phyloP scores from a whole-genome alignment of 2,113 vertebrate species.

The Callipepla squamata region DNA sequence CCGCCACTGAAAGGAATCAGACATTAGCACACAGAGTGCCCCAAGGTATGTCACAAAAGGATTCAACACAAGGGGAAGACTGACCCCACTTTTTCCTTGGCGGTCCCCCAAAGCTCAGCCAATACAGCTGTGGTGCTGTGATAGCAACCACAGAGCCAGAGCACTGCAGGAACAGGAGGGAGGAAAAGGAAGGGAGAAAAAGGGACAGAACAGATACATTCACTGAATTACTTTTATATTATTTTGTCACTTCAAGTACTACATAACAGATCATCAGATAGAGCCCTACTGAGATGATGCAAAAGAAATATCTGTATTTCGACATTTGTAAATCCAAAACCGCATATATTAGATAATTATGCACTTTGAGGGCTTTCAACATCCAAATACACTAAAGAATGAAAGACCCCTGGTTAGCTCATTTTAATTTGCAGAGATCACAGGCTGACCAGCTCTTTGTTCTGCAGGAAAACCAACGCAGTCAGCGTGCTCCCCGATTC shows the following conservation, averaged over 20 bases:
- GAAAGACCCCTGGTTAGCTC: not conserved
- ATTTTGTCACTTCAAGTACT: not conserved
- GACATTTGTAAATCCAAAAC: not conserved
- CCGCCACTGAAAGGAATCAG: not conserved
- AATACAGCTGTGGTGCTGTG: constrained; percentile 24
- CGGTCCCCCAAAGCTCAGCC: not conserved
- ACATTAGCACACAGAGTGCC: not conserved
- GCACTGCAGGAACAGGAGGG: not conserved
- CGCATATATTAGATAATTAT: not conserved
- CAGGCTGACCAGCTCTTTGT: not conserved
- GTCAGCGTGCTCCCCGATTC: not conserved
- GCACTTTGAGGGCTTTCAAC: not conserved
- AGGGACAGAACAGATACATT: not conserved
- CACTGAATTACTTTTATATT: not conserved
- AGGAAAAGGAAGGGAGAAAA: not conserved
- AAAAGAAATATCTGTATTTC: not conserved
- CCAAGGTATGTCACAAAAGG: not conserved
- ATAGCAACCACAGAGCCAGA: not conserved
- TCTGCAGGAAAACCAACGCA: fast-evolving
- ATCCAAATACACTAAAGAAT: not conserved
- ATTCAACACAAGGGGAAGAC: not conserved
- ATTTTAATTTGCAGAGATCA: not conserved
- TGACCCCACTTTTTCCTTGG: constrained; percentile 33
- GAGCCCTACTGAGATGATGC: not conserved
- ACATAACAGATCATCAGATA: not conserved